Base-by-base conservation (phyloP, 2,888 invertebrate genomes). In the Drosophila melanosoma region DNA sequence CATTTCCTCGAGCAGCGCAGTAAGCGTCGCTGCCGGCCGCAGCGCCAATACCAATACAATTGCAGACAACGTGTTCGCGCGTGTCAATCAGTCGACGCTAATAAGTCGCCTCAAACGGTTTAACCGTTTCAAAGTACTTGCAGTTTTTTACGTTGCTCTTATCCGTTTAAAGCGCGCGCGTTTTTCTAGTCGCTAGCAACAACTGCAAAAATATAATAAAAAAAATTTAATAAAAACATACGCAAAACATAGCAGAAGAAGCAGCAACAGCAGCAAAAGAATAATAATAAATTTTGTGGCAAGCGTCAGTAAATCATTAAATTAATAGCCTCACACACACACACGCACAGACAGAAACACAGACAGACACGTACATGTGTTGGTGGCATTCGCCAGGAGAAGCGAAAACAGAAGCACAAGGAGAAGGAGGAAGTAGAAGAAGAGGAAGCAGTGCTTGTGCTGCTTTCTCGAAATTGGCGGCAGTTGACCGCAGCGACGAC, bases 231-330 rank as follows among this genome's bases (percentile, higher is more conserved):
- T 45, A 45, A 23, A 59, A 67, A 36, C 56, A 68, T 45, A 59
- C 35, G 52, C 35, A 71, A 63, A 56, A 26, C 35, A 54, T 53
- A 49, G 36, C 40, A 51, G 26, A 51, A 56, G 45, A 57, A 60
- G 38, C 26, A 57, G 17, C 36, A 51, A 48, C 40, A 65, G 20
- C 57, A 67, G 29, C 49, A 51, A 60, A 70, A 79, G 53, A 75
- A 74, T 64, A 77, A 76, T 81, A 82, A 84, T 82, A 87, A 83
- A 83, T 87, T 82, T 82, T 77, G 81, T 81, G 83, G 79, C 89
- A 78, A 89, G 74, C 76, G 76, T 77, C 81, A 88, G 83, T 89
- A 90, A 89, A 89, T 88, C 90, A 89, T 90, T 87, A 89, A 87
- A 88, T 89, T 89, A 89, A 87, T 83, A 79, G 89, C 82, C 76